phyloP scores from a whole-genome alignment of 2,888 invertebrate species.

The Ypsolopha scabrella region DNA sequence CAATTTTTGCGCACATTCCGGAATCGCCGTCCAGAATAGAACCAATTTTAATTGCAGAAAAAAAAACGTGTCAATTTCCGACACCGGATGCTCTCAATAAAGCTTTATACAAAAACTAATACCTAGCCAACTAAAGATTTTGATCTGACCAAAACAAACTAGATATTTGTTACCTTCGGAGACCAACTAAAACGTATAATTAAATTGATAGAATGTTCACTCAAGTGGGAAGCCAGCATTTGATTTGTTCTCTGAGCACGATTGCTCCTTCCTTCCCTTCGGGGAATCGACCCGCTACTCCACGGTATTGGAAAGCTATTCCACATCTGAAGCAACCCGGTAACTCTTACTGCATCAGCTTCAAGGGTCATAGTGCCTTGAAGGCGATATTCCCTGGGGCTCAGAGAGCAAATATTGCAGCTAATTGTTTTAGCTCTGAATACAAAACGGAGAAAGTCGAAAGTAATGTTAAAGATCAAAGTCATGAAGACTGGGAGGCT shows the following conservation, averaged over 20 bases:
- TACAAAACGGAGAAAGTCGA: slow-evolving; percentile 1
- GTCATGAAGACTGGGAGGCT: neutral
- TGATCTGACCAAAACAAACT: no score
- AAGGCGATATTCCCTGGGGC: neutral
- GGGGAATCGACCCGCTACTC: slow-evolving; percentile 27
- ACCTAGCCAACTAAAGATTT: no score
- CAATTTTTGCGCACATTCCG: no score
- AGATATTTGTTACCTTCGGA: no score
- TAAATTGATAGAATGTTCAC: no score
- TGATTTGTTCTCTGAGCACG: slow-evolving; percentile 23
- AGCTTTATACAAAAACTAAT: no score
- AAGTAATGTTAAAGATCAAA: slow-evolving; percentile 1
- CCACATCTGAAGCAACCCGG: no score
- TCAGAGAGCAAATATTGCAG: neutral
- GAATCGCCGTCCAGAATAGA: no score
- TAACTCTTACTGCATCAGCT: no score
- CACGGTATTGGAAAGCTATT: neutral
- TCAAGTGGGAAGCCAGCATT: no score
- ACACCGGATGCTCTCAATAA: no score
- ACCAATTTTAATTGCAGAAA: neutral
- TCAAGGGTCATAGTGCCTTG: neutral
- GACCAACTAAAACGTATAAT: no score
- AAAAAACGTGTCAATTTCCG: neutral
- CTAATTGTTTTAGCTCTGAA: slow-evolving; percentile 1
- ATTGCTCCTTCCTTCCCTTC: slow-evolving; percentile 48